Evolutionary conservation across 2,113 vertebrate species (phyloP), one percentile per base, ranked within the genome.

Genomic region (Willisornis vidua): DNA sequence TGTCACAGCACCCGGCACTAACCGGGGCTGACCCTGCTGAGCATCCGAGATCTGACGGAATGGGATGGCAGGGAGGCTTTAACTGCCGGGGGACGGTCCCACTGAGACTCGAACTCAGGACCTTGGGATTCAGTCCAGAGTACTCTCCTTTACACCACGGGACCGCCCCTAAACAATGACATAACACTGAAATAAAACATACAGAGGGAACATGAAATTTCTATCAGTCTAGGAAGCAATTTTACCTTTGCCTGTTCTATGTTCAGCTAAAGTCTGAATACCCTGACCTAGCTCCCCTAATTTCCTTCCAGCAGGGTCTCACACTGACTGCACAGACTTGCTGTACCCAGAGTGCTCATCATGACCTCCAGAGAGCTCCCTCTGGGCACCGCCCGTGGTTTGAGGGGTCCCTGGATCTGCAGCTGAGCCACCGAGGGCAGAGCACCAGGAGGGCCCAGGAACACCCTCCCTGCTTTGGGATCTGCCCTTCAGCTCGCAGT

Each of bases 371-470:
- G 16, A n/a, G 14, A 88, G 48, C 11, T 29, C 67, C 7, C 43
- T n/a, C 48, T 59, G 52, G 33, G 20, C 20, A 78, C 43, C 49
- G 12, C 7, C 10, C 13, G 1, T 5, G n/a, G 19, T 66, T 61
- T 29, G 61, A 63, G 33, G 15, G 4, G 15, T 4, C 62, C 37
- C 49, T 46, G 54, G 41, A 68, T n/a, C 31, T 23, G 26, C 25
- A 55, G 25, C 28, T 86, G 55, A 77, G n/a, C 57, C 28, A 11
- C 49, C 23, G 65, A 13, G 10, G 4, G 25, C 10, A 0, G 2
- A 87, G 57, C 25, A 25, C 24, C 3, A 88, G 9, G 0, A 3
- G 5, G 8, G 10, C 43, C 6, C 1, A 2, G 73, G 37, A 65
- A 20, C 39, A 28, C 16, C 0, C 14, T 7, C 14, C 24, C 26